Evolutionary conservation across 2,888 invertebrate species (phyloP).

Genomic region (Drosophila villosipedis): DNA sequence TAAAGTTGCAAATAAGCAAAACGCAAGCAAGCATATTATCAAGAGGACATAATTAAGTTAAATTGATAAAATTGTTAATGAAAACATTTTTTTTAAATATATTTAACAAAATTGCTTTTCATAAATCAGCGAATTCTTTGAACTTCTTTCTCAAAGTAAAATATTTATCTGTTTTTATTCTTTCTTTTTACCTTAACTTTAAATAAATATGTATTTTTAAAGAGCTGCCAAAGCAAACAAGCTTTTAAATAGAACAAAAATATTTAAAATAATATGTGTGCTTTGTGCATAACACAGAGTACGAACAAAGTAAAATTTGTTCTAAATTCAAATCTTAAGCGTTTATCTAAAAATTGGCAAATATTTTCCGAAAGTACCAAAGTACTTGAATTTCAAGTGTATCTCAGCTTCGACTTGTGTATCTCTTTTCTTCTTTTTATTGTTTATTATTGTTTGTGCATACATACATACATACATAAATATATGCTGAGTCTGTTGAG

Average conservation of each 20-base stretch:
- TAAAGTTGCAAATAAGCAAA: background rate
- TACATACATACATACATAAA: background rate
- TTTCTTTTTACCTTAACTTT: background rate
- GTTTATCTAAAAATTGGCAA: background rate
- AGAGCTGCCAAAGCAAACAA: no score
- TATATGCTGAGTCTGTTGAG: conserved; percentile 50
- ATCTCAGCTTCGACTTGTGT: conserved; percentile 30
- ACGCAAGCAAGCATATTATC: background rate
- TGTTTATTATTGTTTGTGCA: conserved; percentile 40
- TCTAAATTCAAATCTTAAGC: background rate
- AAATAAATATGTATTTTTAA: background rate
- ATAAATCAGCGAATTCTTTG: background rate
- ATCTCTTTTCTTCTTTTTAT: conserved; percentile 9
- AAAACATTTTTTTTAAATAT: background rate
- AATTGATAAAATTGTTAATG: background rate
- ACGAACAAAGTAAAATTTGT: background rate
- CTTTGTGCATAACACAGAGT: no score
- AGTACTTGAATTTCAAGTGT: conserved; percentile 19
- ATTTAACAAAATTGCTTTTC: background rate
- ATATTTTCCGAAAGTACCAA: background rate
- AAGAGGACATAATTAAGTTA: background rate
- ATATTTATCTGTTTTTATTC: background rate
- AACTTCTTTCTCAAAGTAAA: background rate
- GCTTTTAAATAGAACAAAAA: background rate
- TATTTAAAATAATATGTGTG: background rate